These are phyloP conservation scores for Ptilodon capucinus DNA, from an alignment of 2,888 invertebrate species.

Conservation along the genomic window DNA sequence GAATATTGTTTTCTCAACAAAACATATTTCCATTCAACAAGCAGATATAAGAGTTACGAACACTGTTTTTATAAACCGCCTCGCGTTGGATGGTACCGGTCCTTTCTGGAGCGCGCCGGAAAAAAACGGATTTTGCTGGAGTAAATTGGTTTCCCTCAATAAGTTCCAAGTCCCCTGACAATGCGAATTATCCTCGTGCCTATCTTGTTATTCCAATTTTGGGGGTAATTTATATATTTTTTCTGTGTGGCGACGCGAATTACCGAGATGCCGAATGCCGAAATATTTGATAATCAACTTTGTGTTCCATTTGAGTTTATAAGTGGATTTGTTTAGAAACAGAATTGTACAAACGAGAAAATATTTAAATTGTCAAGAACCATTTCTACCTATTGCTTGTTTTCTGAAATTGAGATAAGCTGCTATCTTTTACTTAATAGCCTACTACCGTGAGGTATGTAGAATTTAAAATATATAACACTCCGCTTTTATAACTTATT, in stretches of 20 bases:
- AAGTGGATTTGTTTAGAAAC: constrained; percentile 1
- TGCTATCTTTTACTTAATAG: too few species aligned
- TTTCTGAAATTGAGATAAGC: too few species aligned
- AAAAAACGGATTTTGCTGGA: constrained; percentile 52
- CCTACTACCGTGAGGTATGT: too few species aligned
- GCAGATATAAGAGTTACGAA: constrained; percentile 15
- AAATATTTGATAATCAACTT: constrained; percentile 46
- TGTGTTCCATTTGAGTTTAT: constrained; percentile 27
- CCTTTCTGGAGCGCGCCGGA: constrained; percentile 22
- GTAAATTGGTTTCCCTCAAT: constrained; percentile 69
- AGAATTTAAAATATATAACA: too few species aligned
- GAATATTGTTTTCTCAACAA: constrained; percentile 12
- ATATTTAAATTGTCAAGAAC: too few species aligned
- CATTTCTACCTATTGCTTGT: too few species aligned
- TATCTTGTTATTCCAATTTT: constrained; percentile 71
- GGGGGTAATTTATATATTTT: constrained; percentile 58
- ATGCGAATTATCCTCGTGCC: constrained; percentile 67
- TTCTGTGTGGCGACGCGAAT: constrained; percentile 32
- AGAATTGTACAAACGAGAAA: neutral
- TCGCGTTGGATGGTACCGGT: constrained; percentile 23
- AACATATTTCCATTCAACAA: constrained; percentile 16
- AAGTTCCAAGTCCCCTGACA: constrained; percentile 67
- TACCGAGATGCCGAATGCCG: constrained; percentile 37
- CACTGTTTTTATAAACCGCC: constrained; percentile 22
- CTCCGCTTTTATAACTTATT: too few species aligned